Evolutionary conservation across 2,797 vertebrate species (phyloP), one percentile per base, ranked within the genome.

Genomic region (Rhadinocentrus ornatus): DNA sequence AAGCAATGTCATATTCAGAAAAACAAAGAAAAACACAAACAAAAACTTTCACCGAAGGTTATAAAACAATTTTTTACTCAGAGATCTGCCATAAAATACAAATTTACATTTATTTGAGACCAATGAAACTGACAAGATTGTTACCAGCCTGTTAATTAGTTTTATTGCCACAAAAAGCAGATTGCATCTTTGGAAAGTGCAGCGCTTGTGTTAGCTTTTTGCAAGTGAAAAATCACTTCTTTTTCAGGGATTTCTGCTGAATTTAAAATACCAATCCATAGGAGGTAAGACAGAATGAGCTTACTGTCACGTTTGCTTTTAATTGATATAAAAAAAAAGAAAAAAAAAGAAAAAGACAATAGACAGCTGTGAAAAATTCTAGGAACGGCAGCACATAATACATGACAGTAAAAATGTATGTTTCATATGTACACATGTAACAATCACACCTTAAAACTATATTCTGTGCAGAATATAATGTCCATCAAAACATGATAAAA

Each of bases 21-120:
- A 32, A 32, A 11, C 34, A 35, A 11, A 35, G 0, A 55, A 53
- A 11, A 29, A 15, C 3, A 12, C 3, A 35, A 53, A 18, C 1
- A 7, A 27, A 63, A 48, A 27, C 39, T 46, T 44, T 31, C 13
- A 1, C 16, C 16, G 1, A 1, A 56, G 27, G 24, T 73, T 66
- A 58, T 56, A 77, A 46, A 75, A 85, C 74, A 63, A 57, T 82
- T 18, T 91, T 90, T 91, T 90, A 91, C 92, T 90, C 73, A 67
- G 85, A 82, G 13, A 76, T 81, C 22, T 79, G 35, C 34, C 77
- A 64, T 77, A 75, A 88, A 82, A 85, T 32, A 81, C 44, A 89
- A 65, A 88, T 87, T 76, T 74, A 86, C 75, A 83, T 31, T 63
- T 37, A 74, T 56, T 35, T 53, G 16, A 37, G 2, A 64, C 1